Evolutionary conservation across 2,888 invertebrate genomes (phyloP).

Genomic region (Gandaritis pyraliata): DNA sequence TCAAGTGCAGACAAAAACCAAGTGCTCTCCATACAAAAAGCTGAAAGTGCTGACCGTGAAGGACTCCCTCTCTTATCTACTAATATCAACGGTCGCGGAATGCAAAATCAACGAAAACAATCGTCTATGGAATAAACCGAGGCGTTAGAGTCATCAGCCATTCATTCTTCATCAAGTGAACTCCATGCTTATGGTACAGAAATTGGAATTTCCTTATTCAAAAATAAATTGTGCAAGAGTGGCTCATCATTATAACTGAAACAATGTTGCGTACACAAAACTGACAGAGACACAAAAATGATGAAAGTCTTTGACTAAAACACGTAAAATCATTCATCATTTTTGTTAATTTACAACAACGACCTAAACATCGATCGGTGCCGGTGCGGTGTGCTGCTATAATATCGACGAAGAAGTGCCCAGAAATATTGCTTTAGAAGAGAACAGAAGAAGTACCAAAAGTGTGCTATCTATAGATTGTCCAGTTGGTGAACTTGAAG

Average conservation of each 20-base stretch:
- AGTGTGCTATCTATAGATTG: slow-evolving; percentile 68
- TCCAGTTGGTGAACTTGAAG: slow-evolving; percentile 57
- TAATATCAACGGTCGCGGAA: slow-evolving; percentile 63
- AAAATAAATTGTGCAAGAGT: slow-evolving; percentile 58
- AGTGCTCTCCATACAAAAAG: slow-evolving; percentile 79
- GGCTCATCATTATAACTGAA: slow-evolving; percentile 47
- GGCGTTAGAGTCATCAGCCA: slow-evolving; percentile 79
- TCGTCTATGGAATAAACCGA: slow-evolving; percentile 67
- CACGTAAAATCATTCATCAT: slow-evolving; percentile 51
- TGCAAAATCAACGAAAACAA: slow-evolving; percentile 69
- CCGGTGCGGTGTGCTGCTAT: slow-evolving; percentile 66
- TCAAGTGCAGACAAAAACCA: slow-evolving; percentile 70
- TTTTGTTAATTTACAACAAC: slow-evolving; percentile 54
- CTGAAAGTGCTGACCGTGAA: slow-evolving; percentile 73
- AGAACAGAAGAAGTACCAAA: slow-evolving; percentile 54
- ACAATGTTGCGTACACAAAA: slow-evolving; percentile 45
- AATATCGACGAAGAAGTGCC: slow-evolving; percentile 67
- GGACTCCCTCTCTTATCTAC: slow-evolving; percentile 57
- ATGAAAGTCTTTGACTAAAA: slow-evolving; percentile 46
- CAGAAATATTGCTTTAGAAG: slow-evolving; percentile 62
- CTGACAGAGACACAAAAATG: slow-evolving; percentile 58
- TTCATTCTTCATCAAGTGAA: slow-evolving; percentile 67
- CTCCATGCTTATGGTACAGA: slow-evolving; percentile 80
- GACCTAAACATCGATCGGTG: slow-evolving; percentile 65
- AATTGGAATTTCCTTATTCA: slow-evolving; percentile 69